Evolutionary conservation across 2,113 vertebrate species (phyloP), one percentile per base, ranked within the genome.

Genomic region (Xenus cinereus): DNA sequence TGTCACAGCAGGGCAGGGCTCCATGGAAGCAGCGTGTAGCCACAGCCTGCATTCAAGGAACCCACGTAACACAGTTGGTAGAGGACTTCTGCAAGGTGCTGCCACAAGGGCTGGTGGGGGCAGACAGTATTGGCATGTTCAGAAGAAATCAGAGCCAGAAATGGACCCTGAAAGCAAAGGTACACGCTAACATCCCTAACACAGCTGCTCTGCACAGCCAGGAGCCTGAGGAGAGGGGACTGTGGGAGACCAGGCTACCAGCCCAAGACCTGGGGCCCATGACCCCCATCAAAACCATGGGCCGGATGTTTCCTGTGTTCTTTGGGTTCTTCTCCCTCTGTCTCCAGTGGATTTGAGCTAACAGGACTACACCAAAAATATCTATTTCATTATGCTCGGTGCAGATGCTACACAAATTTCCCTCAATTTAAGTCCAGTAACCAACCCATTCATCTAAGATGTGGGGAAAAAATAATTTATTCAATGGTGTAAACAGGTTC

Each of bases 1-100:
- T 19, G 17, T 19, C 56, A n/a, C 27, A 39, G 66, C 3, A 2
- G 35, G 30, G 10, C 48, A 75, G 39, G 35, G 45, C 27, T 94
- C 27, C 35, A 16, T 1, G 9, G 1, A 60, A 60, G 23, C 26
- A 67, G 6, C 0, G 0, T 2, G 0, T 18, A 27, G 28, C 7
- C 26, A 21, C 66, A 68, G 46, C 4, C 53, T 60, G 43, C 72
- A 76, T 22, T 56, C 21, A 21, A 81, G 43, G 63, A 95, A 82
- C 9, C 3, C 2, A 0, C 2, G 0, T 19, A 45, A 57, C 5
- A 1, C 2, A 0, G 24, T 20, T 57, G 16, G 21, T 27, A 51
- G 39, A 67, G 53, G 56, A 78, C 68, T 94, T 89, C 56, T 63
- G 57, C 66, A 60, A 67, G 3, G 3, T 83, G 10, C 33, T 3